Base-by-base conservation (phyloP, 2,113 vertebrate species). In the Sarotherodon lohbergeri region DNA sequence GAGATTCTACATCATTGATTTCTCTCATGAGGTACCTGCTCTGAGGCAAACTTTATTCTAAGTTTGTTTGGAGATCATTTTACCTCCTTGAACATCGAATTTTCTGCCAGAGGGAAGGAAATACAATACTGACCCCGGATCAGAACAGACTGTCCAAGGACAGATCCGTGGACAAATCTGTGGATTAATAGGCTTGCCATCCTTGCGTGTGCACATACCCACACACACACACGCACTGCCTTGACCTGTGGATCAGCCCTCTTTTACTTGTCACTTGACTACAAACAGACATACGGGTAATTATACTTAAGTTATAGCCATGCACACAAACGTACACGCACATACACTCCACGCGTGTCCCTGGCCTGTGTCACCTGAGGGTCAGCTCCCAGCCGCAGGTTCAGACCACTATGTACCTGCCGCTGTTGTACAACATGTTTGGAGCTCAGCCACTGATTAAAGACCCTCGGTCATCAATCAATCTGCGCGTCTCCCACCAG, bases 381-480 rank as follows among this genome's bases (percentile, higher is more conserved):
- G 91, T 87, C 87, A 89, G 48, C 9, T 1, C 59, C 46, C 84
- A 90, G 86, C 90, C 22, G 9, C 59, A 41, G 54, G 88, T 89
- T 90, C 52, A 91, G 90, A 66, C 82, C 83, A 4, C 83, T 17
- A 6, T 36, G 9, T 56, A 73, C 66, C 80, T 52, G 54, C 56
- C 50, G 16, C 84, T 87, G 92, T 92, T 87, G 88, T 91, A 85
- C 88, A 93, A 71, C 88, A 84, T 93, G 91, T 94, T 93, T 91
- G 91, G 93, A 88, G 93, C 90, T 87, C 52, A 84, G 90, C 88
- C 84, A 36, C 91, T 95, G 93, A 96, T 96, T 96, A 95, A 95
- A 96, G 95, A 95, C 91, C 89, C 80, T 84, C 87, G 68, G 93
- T 90, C 93, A 94, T 96, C 95, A 93, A 95, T 96, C 94, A 94